These are phyloP conservation scores for Eilema sororculum DNA, from an alignment of 2,888 invertebrate species.

Conservation along the genomic window DNA sequence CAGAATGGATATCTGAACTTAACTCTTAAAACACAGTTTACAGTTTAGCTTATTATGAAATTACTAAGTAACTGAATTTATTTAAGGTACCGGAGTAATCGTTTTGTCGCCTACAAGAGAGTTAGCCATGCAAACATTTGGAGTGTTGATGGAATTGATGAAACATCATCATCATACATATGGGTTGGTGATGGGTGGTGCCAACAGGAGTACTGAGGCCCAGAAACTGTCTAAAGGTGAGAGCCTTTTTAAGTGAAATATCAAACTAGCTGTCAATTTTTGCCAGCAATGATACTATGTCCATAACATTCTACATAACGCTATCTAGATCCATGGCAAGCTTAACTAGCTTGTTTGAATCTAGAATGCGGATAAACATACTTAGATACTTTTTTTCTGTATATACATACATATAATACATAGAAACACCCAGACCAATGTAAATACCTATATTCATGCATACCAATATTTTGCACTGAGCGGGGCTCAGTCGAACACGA, in stretches of 20 bases:
- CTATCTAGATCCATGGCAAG: too few relatives aligned
- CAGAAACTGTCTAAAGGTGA: conserved; percentile 94
- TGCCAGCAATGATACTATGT: neutral
- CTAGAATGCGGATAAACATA: too few relatives aligned
- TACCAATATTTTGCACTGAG: too few relatives aligned
- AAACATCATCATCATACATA: conserved; percentile 97
- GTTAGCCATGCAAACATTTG: conserved; percentile 99
- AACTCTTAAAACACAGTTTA: conserved; percentile 2
- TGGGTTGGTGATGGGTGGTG: conserved; percentile 98
- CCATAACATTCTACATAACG: too few relatives aligned
- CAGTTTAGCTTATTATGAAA: neutral
- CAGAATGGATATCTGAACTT: conserved; percentile 85
- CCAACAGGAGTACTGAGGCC: conserved; percentile 96
- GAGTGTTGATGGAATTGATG: conserved; percentile 97
- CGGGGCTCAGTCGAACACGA: too few relatives aligned
- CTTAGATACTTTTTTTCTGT: too few relatives aligned
- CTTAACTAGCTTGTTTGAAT: too few relatives aligned
- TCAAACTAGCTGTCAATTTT: too few relatives aligned
- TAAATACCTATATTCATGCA: too few relatives aligned
- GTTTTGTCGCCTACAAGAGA: conserved; percentile 98
- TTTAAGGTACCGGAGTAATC: conserved; percentile 94
- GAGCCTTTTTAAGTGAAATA: neutral
- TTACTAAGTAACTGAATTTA: neutral
- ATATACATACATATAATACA: too few relatives aligned
- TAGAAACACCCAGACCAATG: too few relatives aligned